These are phyloP conservation scores for Clunio marinus DNA, from an alignment of 2,888 invertebrate species.

Conservation along the genomic window DNA sequence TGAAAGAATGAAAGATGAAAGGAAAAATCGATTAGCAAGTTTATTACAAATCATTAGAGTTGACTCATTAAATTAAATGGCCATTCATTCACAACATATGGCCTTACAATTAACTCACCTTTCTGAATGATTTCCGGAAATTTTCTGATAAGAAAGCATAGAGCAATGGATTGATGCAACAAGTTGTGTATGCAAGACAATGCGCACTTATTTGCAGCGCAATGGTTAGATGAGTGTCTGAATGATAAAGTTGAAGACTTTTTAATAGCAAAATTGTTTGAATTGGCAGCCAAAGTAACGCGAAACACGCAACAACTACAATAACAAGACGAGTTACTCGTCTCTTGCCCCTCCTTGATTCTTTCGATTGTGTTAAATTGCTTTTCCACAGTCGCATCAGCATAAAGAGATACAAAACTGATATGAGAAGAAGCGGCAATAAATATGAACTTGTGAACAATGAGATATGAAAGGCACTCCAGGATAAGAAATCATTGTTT, in stretches of 20 bases:
- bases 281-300: constrained; percentile 14
- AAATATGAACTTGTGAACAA: constrained; percentile 85
- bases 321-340: constrained; percentile 87
- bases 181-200: constrained; percentile 63
- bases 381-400: constrained; percentile 31
- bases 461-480: constrained; percentile 58
- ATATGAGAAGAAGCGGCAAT: constrained; percentile 26
- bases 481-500: constrained; percentile 52
- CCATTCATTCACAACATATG: no score
- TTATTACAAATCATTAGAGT: no score
- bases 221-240: constrained; percentile 57
- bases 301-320: constrained; percentile 86
- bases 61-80: not conserved
- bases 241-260: constrained; percentile 58
- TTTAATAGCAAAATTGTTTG: constrained; percentile 48
- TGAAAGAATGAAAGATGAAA: not conserved
- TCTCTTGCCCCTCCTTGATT: constrained; percentile 71
- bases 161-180: constrained; percentile 88
- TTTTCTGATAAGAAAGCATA: constrained; percentile 93
- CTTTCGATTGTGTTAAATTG: constrained; percentile 45
- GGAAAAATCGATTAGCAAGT: no score
- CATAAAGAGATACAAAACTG: constrained; percentile 21
- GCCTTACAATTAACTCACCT: constrained; percentile 48
- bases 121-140: constrained; percentile 82
- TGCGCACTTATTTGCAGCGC: constrained; percentile 68